Conservation (phyloP, 2,113 vertebrate species). For the Cyphomyrus discorhynchus region DNA sequence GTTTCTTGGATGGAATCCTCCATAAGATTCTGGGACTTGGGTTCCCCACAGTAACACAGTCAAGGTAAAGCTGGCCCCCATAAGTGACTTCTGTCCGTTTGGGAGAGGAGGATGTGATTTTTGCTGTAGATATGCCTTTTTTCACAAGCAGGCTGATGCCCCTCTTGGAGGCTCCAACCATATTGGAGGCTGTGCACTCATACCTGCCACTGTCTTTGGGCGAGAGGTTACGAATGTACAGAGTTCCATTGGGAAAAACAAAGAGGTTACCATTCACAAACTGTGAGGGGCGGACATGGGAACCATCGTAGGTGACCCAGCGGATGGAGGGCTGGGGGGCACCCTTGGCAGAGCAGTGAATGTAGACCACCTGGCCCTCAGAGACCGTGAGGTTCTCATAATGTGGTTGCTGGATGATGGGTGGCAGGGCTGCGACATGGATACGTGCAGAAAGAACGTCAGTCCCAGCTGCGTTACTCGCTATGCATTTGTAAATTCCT, state of each 20-base stretch:
- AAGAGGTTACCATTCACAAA: conserved; percentile 63
- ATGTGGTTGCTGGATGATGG: conserved; percentile 67
- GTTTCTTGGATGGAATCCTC: conserved; percentile 79
- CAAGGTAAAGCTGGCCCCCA: conserved; percentile 63
- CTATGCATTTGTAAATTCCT: conserved; percentile 77
- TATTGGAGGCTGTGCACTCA: conserved; percentile 71
- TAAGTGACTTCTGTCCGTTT: conserved; percentile 70
- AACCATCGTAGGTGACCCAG: conserved; percentile 70
- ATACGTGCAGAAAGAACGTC: conserved; percentile 71
- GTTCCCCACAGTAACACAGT: conserved; percentile 75
- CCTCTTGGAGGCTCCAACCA: conserved; percentile 65
- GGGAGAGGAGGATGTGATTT: conserved; percentile 68
- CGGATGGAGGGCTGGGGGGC: conserved; percentile 63
- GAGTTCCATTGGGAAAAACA: conserved; percentile 85
- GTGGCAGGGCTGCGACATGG: conserved; percentile 65
- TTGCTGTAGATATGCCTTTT: conserved; percentile 58
- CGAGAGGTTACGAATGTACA: conserved; percentile 60
- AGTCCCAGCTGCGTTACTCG: conserved; percentile 71
- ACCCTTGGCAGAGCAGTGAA: conserved; percentile 75
- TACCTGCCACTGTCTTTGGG: conserved; percentile 68
- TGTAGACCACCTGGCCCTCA: conserved; percentile 58
- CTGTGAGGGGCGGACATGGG: conserved; percentile 66
- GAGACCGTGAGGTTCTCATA: conserved; percentile 64
- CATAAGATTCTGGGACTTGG: conserved; percentile 82
- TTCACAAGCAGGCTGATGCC: conserved; percentile 55